Evolutionary conservation across 2,113 vertebrate species (phyloP).

Genomic region (Sitta europaea): DNA sequence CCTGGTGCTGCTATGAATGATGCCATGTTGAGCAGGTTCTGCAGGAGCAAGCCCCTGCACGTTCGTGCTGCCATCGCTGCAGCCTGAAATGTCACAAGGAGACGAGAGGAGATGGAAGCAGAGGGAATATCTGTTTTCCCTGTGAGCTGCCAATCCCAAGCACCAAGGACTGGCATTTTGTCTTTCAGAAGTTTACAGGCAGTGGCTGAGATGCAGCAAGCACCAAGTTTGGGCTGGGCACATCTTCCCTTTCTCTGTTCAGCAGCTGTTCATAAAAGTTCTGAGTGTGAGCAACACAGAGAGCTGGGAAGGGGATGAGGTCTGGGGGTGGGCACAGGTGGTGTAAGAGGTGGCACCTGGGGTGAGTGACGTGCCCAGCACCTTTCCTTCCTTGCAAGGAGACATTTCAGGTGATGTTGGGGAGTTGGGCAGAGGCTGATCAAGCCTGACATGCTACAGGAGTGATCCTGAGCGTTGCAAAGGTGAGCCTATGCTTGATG

Average conservation of each 20-base stretch:
- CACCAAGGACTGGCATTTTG: not conserved
- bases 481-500: not conserved
- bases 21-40: accelerated
- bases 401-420: not conserved
- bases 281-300: not conserved
- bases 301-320: not conserved
- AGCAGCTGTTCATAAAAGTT: not conserved
- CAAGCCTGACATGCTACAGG: not conserved
- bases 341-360: not conserved
- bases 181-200: not conserved
- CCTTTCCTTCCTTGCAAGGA: not conserved
- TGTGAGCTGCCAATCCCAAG: not conserved
- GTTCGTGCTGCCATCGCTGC: not conserved
- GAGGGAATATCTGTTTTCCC: not conserved
- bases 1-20: not conserved
- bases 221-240: not conserved
- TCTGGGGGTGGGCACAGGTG: not conserved
- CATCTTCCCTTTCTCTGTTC: not conserved
- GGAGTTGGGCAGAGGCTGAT: not conserved
- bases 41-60: not conserved
- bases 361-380: no score
- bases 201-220: not conserved
- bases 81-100: not conserved
- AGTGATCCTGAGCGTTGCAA: not conserved
- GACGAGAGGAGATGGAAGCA: not conserved